Evolutionary conservation across 2,113 vertebrate genomes (phyloP), one percentile per base, ranked within the genome.

Genomic region (Nycticebus coucang): DNA sequence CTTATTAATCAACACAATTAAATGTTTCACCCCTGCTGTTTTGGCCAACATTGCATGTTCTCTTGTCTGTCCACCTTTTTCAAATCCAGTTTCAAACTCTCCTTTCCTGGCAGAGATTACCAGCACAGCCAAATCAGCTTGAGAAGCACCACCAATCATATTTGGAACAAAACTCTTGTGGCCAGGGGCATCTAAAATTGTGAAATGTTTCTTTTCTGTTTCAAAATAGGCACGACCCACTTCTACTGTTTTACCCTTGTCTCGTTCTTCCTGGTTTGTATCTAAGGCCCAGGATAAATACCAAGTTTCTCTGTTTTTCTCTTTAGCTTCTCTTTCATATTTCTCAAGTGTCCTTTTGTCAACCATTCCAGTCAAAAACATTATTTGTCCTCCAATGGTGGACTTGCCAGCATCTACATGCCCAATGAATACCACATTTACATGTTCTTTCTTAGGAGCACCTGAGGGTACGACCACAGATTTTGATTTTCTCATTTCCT

Each of bases 141-240:
- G 99, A 79, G 99, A 99, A 85, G 99, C 99, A 57, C 99, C 99
- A 71, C 99, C 99, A 45, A 99, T 99, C 99, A 99, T 99, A 98
- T 99, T 99, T 91, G 99, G 99, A 91, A 99, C 99, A 97, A 99
- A 99, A 98, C 99, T 99, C 98, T 99, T 99, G 97, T 99, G 99
- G 88, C 99, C 99, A 3, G 99, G 99, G 59, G 99, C 99, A 95
- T 99, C 99, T 98, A 99, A 98, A 98, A 99, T 99, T 89, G 99
- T 99, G 98, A 99, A 99, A 97, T 99, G 99, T 96, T 99, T 99
- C 94, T 99, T 99, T 98, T 99, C 99, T 0, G 99, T 99, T 98
- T 99, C 99, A 97, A 99, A 99, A 98, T 99, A 99, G 64, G 99
- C 99, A 97, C 99, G 99, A 62, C 99, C 99, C 72, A 99, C 99